phyloP scores from a whole-genome alignment of 1,140 invertebrate species.

The Meloidogyne hapla region DNA sequence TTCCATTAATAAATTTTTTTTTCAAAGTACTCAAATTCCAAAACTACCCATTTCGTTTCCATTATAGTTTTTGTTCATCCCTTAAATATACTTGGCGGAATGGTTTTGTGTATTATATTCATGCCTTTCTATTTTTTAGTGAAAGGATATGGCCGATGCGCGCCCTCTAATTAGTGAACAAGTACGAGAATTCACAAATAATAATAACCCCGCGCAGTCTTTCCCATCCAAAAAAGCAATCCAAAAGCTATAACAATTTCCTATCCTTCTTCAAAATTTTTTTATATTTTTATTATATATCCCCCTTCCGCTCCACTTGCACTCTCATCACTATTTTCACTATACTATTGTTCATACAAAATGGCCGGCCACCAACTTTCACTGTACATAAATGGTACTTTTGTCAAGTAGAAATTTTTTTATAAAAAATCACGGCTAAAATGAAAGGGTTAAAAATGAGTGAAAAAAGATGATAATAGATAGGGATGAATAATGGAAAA shows the following conservation, averaged over 20 bases:
- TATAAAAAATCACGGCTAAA: neutral
- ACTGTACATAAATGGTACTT: neutral
- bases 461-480: slow-evolving; percentile 1
- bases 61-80: neutral
- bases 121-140: neutral
- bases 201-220: neutral
- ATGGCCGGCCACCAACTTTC: neutral
- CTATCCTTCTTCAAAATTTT: neutral
- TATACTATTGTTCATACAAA: neutral
- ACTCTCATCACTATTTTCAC: neutral
- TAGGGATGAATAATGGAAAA: neutral
- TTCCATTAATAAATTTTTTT: no score
- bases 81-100: neutral
- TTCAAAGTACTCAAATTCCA: neutral
- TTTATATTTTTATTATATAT: neutral
- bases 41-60: slow-evolving; percentile 13
- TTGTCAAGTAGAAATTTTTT: neutral
- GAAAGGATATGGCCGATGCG: slow-evolving; percentile 1
- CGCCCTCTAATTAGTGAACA: neutral
- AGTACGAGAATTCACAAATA: slow-evolving; percentile 4
- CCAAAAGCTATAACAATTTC: neutral
- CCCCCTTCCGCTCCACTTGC: no score
- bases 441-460: slow-evolving; percentile 6
- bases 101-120: neutral
- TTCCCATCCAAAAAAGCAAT: neutral